phyloP scores from a whole-genome alignment of 2,113 vertebrate genomes.

The Zosterops borbonicus region DNA sequence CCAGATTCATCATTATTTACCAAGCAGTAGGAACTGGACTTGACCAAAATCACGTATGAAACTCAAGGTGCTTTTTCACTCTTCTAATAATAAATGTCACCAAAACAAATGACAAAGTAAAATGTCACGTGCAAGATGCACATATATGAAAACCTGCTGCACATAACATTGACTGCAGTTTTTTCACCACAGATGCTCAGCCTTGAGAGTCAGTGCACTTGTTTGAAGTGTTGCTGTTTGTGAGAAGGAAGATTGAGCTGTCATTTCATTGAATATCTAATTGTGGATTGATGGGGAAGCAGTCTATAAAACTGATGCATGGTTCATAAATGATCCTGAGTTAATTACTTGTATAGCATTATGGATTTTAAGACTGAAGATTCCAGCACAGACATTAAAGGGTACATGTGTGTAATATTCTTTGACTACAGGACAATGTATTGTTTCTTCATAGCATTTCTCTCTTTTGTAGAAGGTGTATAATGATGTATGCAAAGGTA shows the following conservation, averaged over 20 bases:
- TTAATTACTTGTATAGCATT: not conserved
- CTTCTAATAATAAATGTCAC: conserved; percentile 35
- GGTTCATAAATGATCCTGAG: not conserved
- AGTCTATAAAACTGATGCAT: not conserved
- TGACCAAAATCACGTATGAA: conserved; percentile 6
- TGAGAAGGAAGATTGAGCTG: conserved; percentile 3
- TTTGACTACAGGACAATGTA: not conserved
- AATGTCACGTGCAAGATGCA: conserved; percentile 27
- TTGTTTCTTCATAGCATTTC: not conserved
- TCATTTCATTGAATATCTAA: not conserved
- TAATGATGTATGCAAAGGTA: not conserved
- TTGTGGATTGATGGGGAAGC: not conserved
- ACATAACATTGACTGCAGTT: not conserved
- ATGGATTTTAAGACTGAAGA: not conserved
- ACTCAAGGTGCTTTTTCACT: conserved; percentile 27
- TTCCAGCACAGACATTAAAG: not conserved
- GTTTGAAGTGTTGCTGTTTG: not conserved
- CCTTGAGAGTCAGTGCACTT: not conserved
- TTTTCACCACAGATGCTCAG: not conserved
- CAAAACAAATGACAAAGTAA: conserved; percentile 31
- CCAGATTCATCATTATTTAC: not conserved
- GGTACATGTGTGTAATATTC: not conserved
- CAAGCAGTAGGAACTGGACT: conserved; percentile 11
- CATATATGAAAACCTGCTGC: conserved; percentile 1
- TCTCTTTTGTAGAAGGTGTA: not conserved